Evolutionary conservation across 2,888 invertebrate species (phyloP).

Genomic region (Carterocephalus palaemon): DNA sequence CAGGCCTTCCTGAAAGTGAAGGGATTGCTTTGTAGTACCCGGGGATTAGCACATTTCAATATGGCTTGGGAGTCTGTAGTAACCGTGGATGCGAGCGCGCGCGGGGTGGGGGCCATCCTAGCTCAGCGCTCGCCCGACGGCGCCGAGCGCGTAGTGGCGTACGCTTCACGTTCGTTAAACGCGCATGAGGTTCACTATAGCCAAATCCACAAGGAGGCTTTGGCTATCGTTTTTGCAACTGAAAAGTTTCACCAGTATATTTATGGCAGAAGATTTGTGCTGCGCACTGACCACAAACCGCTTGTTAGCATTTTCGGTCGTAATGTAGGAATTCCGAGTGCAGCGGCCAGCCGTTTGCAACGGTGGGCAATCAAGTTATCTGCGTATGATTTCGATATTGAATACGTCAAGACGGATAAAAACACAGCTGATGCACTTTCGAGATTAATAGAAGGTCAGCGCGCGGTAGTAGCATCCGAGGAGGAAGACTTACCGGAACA

Average conservation of each 20-base stretch:
- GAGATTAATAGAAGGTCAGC: no score
- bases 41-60: no score
- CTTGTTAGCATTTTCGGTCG: conserved; percentile 1
- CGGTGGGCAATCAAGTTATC: conserved; percentile 7
- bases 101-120: conserved; percentile 3
- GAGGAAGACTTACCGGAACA: no score
- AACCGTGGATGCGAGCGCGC: not conserved
- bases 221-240: conserved; percentile 3
- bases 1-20: not conserved
- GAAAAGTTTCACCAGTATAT: conserved; percentile 3
- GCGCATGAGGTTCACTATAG: conserved; percentile 3
- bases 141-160: conserved; percentile 5
- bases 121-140: not conserved
- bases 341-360: conserved; percentile 1
- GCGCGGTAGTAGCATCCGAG: no score
- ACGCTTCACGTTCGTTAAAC: conserved; percentile 6
- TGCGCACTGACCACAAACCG: conserved; percentile 4
- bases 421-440: conserved; percentile 2
- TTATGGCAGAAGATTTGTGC: conserved; percentile 1
- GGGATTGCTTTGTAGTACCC: not conserved
- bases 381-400: not conserved
- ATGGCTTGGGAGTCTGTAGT: not conserved
- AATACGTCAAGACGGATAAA: not conserved
- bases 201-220: not conserved
- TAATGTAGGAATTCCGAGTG: not conserved